Conservation (phyloP, 2,797 vertebrate species). For the Sternarchorhynchus goeldii region DNA sequence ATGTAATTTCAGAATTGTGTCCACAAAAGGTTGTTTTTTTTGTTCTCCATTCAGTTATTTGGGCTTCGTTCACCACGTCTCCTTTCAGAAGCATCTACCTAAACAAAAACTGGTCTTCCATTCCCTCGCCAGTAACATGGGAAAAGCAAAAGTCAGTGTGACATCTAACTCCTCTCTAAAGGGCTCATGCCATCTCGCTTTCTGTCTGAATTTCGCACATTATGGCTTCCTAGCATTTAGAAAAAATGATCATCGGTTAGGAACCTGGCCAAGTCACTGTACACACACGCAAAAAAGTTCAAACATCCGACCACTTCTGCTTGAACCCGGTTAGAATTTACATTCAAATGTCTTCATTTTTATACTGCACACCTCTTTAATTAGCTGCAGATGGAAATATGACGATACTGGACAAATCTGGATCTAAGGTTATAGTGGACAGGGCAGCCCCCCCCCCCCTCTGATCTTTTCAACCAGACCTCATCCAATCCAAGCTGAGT, state of each 20-base stretch:
- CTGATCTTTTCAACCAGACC: background rate
- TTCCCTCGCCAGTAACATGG: constrained; percentile 22
- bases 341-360: background rate
- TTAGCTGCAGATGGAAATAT: too few species aligned
- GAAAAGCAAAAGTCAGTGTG: constrained; percentile 20
- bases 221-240: background rate
- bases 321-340: background rate
- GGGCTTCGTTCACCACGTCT: too few species aligned
- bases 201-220: background rate
- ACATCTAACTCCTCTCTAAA: constrained; percentile 26
- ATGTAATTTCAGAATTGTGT: constrained; percentile 3
- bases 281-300: background rate
- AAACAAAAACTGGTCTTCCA: background rate
- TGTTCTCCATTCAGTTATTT: too few species aligned
- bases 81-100: too few species aligned
- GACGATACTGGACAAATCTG: too few species aligned
- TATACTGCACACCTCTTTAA: background rate
- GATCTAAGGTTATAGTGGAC: constrained; percentile 1
- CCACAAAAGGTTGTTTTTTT: too few species aligned
- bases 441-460: background rate
- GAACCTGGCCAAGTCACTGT: background rate
- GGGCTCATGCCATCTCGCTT: background rate
- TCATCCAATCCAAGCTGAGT: background rate
- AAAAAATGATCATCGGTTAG: background rate
- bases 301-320: background rate